Base-by-base conservation (phyloP, 2,113 vertebrate genomes). In the Pachycephala philippinensis region DNA sequence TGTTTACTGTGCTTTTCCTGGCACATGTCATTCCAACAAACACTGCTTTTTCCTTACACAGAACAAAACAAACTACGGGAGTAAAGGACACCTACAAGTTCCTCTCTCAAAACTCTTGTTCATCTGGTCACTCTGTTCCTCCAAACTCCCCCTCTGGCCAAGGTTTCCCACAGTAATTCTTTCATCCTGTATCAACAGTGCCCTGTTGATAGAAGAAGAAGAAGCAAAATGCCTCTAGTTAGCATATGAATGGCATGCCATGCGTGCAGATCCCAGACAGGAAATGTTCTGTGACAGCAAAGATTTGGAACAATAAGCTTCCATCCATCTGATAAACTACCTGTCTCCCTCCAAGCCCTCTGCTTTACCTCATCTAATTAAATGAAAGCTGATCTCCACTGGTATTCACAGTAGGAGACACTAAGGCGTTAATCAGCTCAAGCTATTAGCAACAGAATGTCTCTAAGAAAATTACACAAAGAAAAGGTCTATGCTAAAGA, bases 301-400 rank as follows among this genome's bases (percentile, higher is more conserved):
- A 75, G 93, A 96, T 94, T 94, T 92, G 79, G 79, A 92, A 91
- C 80, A 85, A 40, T 79, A 78, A 93, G 93, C 87, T 86, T 83
- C 78, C 76, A 66, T 63, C 70, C 79, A 45, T n/a, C 74, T 84
- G 95, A 91, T 88, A 89, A 88, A 86, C 87, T 86, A 86, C 81
- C 92, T 47, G 82, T 44, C 84, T 92, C 60, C 47, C 56, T 76
- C 47, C 69, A 49, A 96, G 81, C 69, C 16, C 44, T 75, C 89
- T 49, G 71, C 87, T 93, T 93, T 93, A 53, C 90, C 70, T 89
- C 85, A 93, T 87, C 91, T 93, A 79, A 95, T 95, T 97, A 96
- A 92, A 92, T 49, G 60, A 72, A 91, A 90, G 84, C 81, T 85
- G 77, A 95, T 96, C 91, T 69, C 69, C 85, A 17, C 61, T 35